Evolutionary conservation across 1,140 invertebrate species (phyloP), one percentile per base, ranked within the genome.

Genomic region (Pseudomyrmex flavicornis): DNA sequence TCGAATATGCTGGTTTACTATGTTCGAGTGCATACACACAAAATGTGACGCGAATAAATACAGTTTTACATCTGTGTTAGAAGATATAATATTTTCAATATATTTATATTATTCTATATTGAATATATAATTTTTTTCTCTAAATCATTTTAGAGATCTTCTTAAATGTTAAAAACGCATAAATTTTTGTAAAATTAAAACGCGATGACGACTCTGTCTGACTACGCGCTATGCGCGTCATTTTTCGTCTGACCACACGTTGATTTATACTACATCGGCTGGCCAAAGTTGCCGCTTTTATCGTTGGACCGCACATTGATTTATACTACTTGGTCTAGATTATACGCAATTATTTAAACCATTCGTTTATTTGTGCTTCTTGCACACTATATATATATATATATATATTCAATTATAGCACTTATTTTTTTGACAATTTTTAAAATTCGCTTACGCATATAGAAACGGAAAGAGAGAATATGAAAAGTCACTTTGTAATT

Each of bases 201-300:
- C 35, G 35, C 35, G 35, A 35, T 5, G 35, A 35, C 5, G 35
- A 68, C 12, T 22, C 52, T 10, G 63, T 1, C 2, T 54, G 8
- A n/a, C 54, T 22, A 17, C 13, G 46, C 12, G 7, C 7, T 15
- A 26, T 4, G 26, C 2, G 26, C 26, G 74, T 65, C 13, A 9
- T 65, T 12, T 15, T 54, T 76, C 7, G 73, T 15, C 15, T 50
- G 54, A 61, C 54, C 12, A n/a, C 20, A 7, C 20, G 7, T 7
- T 75, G 61, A 46, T 44, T 75, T 76, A 26, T 35, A 17, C 26
- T 17, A 76, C 61, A 66, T 44, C 15, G 62, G 22, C 74, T 54
- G 26, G 26, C 48, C 48, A 35, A 12, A 17, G 35, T 35, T 22
- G 10, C 10, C 22, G 46, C 26, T 10, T 10, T 66, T 17, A n/a